A percentile compares a stretch with the other conserved stretches of the same genome.
These are phyloP conservation scores for Scrobipalpa atriplicella DNA, from an alignment of 2,888 invertebrate species.

Conservation along the genomic window DNA sequence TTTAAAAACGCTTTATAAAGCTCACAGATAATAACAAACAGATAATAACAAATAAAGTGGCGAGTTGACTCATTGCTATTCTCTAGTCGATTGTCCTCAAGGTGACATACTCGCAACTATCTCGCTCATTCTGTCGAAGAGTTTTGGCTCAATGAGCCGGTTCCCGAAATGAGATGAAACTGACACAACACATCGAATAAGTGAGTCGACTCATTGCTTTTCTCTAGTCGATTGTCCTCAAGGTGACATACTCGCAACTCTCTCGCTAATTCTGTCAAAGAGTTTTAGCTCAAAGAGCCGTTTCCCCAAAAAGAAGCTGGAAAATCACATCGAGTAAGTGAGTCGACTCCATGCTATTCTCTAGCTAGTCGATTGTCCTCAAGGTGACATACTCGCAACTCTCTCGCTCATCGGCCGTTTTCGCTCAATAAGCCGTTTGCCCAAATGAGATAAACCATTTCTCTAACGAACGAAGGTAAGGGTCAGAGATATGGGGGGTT, in stretches of 20 bases:
- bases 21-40: no score
- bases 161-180: no score
- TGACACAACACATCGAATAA: no score
- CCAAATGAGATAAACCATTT: slow-evolving; percentile 3
- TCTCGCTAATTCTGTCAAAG: not conserved
- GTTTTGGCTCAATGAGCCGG: slow-evolving; percentile 1
- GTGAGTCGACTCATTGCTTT: not conserved
- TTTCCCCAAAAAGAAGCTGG: no score
- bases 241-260: not conserved
- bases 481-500: slow-evolving; percentile 6
- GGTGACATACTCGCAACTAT: not conserved
- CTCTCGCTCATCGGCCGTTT: not conserved
- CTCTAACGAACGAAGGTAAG: slow-evolving; percentile 1
- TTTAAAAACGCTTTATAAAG: no score
- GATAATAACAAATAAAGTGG: no score
- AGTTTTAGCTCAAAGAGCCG: slow-evolving; percentile 3
- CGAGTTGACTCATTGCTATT: not conserved
- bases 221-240: not conserved
- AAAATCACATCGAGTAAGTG: no score
- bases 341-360: not conserved
- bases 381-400: not conserved
- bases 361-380: not conserved
- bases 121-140: not conserved
- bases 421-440: not conserved
- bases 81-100: not conserved